Conservation (phyloP, 2,888 invertebrate species). For the Sarcophaga caerulescens region DNA sequence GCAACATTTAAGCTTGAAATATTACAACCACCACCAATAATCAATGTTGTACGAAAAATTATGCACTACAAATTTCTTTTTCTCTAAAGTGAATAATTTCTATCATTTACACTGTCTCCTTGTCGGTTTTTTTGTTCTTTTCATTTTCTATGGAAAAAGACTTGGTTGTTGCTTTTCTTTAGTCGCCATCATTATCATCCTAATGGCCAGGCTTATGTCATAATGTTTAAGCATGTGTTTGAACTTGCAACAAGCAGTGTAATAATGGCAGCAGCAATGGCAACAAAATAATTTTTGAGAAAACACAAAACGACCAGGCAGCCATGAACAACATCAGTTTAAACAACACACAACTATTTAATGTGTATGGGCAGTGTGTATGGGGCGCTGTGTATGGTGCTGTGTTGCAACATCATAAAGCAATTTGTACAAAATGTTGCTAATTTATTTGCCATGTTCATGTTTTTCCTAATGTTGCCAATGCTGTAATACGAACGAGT, state of each 20-base stretch:
- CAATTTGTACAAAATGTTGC: constrained; percentile 78
- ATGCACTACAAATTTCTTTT: too few species aligned
- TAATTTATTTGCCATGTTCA: constrained; percentile 79
- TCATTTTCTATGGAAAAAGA: too few species aligned
- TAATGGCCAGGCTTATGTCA: background rate
- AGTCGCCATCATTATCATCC: background rate
- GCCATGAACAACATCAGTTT: constrained; percentile 41
- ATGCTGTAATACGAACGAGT: background rate
- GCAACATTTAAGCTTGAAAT: too few species aligned
- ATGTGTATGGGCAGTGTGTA: background rate
- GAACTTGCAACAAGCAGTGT: constrained; percentile 16
- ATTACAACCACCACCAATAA: too few species aligned
- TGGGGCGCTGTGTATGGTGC: background rate
- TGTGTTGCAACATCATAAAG: constrained; percentile 58
- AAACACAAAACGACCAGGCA: constrained; percentile 39
- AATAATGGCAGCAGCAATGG: constrained; percentile 16
- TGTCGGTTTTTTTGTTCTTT: background rate
- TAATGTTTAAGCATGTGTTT: constrained; percentile 23
- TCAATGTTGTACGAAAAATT: too few species aligned
- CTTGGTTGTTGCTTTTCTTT: background rate
- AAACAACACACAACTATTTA: constrained; percentile 22
- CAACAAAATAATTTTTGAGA: constrained; percentile 10
- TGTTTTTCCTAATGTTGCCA: constrained; percentile 57
- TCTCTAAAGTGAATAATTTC: background rate
- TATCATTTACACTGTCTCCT: background rate